Evolutionary conservation across 2,888 invertebrate genomes (phyloP).

Genomic region (Electrophaes corylata): DNA sequence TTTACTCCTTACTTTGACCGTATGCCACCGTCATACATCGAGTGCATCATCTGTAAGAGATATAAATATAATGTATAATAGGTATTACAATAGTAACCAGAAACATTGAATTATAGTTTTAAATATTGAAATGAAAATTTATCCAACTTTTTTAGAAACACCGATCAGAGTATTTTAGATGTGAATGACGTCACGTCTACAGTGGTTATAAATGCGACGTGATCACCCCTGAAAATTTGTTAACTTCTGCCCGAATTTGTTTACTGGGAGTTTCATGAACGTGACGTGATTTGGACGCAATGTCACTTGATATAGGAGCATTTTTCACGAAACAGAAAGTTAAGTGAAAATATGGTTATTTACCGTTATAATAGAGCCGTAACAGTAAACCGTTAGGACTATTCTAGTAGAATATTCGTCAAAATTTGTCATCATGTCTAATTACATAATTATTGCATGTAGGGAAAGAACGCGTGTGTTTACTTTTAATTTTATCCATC

Average conservation of each 20-base stretch:
- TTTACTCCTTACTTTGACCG: slow-evolving; percentile 29
- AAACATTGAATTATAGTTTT: too few relatives aligned
- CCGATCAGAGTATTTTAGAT: too few relatives aligned
- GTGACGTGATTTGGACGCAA: background rate
- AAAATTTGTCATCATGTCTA: too few relatives aligned
- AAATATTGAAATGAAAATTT: too few relatives aligned
- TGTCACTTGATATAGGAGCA: background rate
- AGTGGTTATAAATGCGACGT: background rate
- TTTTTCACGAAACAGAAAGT: background rate
- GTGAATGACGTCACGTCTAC: too few relatives aligned
- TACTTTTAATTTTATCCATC: slow-evolving; percentile 20
- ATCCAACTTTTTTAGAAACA: too few relatives aligned
- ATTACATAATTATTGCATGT: background rate
- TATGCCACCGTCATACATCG: background rate
- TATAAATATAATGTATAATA: background rate
- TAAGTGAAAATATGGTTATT: background rate
- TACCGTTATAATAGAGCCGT: too few relatives aligned
- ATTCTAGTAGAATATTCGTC: too few relatives aligned
- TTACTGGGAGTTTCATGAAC: background rate
- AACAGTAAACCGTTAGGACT: too few relatives aligned
- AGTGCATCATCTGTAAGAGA: slow-evolving; percentile 34
- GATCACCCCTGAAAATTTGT: background rate
- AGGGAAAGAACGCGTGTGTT: slow-evolving; percentile 6
- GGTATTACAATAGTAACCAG: too few relatives aligned
- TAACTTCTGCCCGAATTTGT: background rate